Conservation (phyloP, 2,797 vertebrate species). For the Microcaecilia unicolor region DNA sequence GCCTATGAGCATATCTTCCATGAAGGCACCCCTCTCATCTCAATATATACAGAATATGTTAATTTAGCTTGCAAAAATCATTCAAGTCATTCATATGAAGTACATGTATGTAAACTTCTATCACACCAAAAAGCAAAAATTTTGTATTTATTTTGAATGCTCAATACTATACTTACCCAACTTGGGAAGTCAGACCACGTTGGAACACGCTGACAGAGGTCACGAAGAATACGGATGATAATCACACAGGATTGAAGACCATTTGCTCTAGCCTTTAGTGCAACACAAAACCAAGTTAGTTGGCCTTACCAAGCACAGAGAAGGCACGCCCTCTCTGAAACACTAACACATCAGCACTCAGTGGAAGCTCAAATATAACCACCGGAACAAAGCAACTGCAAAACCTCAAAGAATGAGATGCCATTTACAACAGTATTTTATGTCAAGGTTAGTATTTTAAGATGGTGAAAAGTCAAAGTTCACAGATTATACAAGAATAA, state of each 20-base stretch:
- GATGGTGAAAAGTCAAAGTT: conserved; percentile 76
- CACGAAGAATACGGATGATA: conserved; percentile 93
- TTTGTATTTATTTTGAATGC: no score
- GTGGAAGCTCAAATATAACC: conserved; percentile 82
- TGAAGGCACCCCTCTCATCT: no score
- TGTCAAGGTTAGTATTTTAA: conserved; percentile 81
- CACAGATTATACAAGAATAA: conserved; percentile 84
- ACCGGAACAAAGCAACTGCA: conserved; percentile 50
- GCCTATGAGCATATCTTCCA: no score
- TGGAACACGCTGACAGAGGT: conserved; percentile 90
- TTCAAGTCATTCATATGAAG: no score
- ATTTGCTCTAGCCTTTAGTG: conserved; percentile 96
- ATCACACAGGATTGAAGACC: conserved; percentile 96
- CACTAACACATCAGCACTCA: conserved; percentile 90
- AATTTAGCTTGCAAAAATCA: no score
- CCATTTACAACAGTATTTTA: conserved; percentile 96
- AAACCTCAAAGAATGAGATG: conserved; percentile 70
- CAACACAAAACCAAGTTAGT: conserved; percentile 73
- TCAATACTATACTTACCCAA: conserved; percentile 70
- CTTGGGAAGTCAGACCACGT: conserved; percentile 95
- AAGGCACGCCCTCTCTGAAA: conserved; percentile 44
- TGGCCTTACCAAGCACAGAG: conserved; percentile 40
- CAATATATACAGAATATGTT: no score
- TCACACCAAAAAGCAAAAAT: no score
- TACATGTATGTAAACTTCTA: no score